These are phyloP conservation scores for Mionectes olivaceus DNA, from an alignment of 2,797 vertebrate genomes.

Conservation along the genomic window DNA sequence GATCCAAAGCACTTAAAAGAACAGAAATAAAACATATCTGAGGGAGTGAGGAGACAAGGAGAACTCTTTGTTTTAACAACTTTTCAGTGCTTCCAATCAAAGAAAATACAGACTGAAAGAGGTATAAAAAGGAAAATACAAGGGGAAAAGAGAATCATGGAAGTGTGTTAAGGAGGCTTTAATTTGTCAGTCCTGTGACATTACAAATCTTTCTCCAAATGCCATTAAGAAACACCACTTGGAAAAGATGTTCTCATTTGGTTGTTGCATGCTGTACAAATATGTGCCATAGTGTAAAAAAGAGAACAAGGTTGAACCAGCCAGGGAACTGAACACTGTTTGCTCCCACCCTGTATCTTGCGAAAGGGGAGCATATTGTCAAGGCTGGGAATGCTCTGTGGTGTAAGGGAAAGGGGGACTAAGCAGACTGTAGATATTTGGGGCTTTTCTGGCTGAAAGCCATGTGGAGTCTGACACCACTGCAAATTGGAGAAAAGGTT, in stretches of 20 bases:
- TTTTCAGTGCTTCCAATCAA: background rate
- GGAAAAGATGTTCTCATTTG: slow-evolving; percentile 32
- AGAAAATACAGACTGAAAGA: slow-evolving; percentile 4
- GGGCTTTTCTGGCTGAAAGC: background rate
- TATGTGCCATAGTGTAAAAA: slow-evolving; percentile 49
- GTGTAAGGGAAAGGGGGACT: slow-evolving; percentile 24
- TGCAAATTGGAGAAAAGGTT: background rate
- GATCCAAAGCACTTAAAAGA: slow-evolving; percentile 35
- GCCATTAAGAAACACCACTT: slow-evolving; percentile 30
- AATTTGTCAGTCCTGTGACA: background rate
- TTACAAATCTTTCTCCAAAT: slow-evolving; percentile 20
- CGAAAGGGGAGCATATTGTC: background rate
- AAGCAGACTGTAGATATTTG: background rate
- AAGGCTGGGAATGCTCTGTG: background rate
- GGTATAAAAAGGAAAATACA: background rate
- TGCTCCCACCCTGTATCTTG: background rate
- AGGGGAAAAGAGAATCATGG: background rate
- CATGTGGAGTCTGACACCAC: background rate
- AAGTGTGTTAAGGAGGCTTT: slow-evolving; percentile 5
- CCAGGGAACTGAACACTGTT: background rate
- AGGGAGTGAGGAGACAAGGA: background rate
- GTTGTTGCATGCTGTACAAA: slow-evolving; percentile 22
- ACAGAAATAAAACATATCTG: background rate
- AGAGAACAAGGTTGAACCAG: background rate
- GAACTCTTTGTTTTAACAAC: background rate